Evolutionary conservation across 1,140 invertebrate genomes (phyloP), one percentile per base, ranked within the genome.

Genomic region (Pseudoatta argentina): DNA sequence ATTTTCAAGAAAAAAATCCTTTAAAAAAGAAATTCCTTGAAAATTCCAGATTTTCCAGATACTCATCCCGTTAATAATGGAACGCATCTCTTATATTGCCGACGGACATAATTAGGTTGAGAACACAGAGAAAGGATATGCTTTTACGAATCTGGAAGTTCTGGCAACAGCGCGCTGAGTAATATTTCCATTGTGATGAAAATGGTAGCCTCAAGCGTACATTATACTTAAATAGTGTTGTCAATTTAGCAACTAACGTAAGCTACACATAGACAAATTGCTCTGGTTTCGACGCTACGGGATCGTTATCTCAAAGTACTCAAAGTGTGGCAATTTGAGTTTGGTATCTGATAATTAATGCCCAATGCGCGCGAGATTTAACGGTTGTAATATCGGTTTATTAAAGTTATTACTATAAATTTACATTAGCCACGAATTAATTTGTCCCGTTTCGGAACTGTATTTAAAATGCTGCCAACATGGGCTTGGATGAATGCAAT

Each of bases 301-400:
- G 39, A 83, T 83, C 79, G 39, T 83, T 83, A 83, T 83, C 39
- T 75, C 79, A 75, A 83, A 75, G 79, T 73, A 21, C 39, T 73
- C 53, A n/a, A 59, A 73, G 67, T 73, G 55, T 30, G 39, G 39
- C 55, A 83, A 83, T 75, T 83, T 75, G 69, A 83, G 14, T 83
- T 73, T 51, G 55, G 14, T 61, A 44, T 3, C n/a, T 61, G 69
- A 83, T 83, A 83, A 83, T 83, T 83, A 83, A 83, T 83, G 55
- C 69, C 79, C 48, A 83, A 75, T 83, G 55, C 67, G 53, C 55
- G 39, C 67, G 53, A 48, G 69, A 73, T 83, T 83, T 73, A 73
- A 83, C 69, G 79, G 67, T 75, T 83, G 39, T 83, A 72, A 73
- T 72, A 72, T 59, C 79, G 79, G 67, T 82, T 83, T 73, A 63